phyloP scores from a whole-genome alignment of 2,797 vertebrate genomes.

The Pelochelys cantorii region DNA sequence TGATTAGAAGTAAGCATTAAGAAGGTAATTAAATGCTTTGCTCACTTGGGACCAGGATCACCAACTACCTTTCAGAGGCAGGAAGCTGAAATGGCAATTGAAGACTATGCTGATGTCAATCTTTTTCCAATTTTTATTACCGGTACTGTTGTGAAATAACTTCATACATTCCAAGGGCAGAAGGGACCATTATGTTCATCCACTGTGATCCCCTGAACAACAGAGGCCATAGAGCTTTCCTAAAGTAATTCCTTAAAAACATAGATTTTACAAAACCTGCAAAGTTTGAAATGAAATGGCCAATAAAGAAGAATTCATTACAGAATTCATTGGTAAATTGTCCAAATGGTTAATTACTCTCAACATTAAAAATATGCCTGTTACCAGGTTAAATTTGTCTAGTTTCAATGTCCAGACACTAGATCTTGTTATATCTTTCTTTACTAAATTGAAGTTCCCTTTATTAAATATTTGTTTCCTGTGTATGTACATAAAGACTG shows the following conservation, averaged over 20 bases:
- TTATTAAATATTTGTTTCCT: not conserved
- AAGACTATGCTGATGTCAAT: not conserved
- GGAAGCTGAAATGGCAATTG: not conserved
- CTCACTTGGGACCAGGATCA: not conserved
- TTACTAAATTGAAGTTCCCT: not conserved
- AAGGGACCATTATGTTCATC: not conserved
- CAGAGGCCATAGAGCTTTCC: not conserved
- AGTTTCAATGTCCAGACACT: not conserved
- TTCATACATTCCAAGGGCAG: not conserved
- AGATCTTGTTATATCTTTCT: not conserved
- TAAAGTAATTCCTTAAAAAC: not conserved
- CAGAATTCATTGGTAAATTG: not conserved
- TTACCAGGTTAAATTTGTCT: not conserved
- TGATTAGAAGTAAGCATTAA: not conserved
- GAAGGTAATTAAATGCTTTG: accelerated
- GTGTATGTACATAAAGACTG: not conserved
- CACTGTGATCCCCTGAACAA: not conserved
- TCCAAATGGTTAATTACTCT: not conserved
- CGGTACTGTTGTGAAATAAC: not conserved
- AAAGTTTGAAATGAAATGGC: not conserved
- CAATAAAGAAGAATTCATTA: not conserved
- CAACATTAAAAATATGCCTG: not conserved
- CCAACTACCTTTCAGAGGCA: not conserved
- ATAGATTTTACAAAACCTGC: not conserved
- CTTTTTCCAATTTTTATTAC: not conserved